Evolutionary conservation across 2,797 vertebrate genomes (phyloP).

Genomic region (Acanthiza pusilla): DNA sequence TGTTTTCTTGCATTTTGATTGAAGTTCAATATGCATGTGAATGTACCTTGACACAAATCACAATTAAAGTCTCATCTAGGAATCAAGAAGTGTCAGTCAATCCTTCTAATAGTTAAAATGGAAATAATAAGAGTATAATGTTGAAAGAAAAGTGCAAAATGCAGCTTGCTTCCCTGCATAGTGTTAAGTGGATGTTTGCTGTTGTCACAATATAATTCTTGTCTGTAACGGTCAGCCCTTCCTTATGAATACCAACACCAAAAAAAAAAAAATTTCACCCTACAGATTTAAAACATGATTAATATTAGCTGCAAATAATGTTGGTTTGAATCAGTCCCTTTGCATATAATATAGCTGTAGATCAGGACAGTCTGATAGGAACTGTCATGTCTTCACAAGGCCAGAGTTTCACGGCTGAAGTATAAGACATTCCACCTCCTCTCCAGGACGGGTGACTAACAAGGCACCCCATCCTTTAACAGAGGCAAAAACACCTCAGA

Average conservation of each 20-base stretch:
- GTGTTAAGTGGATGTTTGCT: background rate
- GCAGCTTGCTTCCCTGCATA: background rate
- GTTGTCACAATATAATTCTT: background rate
- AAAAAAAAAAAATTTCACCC: background rate
- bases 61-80: conserved; percentile 38
- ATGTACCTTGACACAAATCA: conserved; percentile 45
- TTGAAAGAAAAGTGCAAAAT: background rate
- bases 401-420: background rate
- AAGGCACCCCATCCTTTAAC: background rate
- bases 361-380: background rate
- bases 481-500: background rate
- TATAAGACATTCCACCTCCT: background rate
- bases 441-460: background rate
- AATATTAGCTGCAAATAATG: background rate
- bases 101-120: background rate
- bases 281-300: background rate
- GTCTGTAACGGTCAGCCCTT: background rate
- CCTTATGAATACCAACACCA: background rate
- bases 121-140: background rate
- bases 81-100: conserved; percentile 31
- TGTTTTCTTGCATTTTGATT: conserved; percentile 43
- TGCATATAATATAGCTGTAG: background rate
- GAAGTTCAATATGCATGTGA: conserved; percentile 43
- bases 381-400: background rate
- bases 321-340: background rate